Evolutionary conservation across 2,113 vertebrate species (phyloP).

Genomic region (Otolemur garnettii): DNA sequence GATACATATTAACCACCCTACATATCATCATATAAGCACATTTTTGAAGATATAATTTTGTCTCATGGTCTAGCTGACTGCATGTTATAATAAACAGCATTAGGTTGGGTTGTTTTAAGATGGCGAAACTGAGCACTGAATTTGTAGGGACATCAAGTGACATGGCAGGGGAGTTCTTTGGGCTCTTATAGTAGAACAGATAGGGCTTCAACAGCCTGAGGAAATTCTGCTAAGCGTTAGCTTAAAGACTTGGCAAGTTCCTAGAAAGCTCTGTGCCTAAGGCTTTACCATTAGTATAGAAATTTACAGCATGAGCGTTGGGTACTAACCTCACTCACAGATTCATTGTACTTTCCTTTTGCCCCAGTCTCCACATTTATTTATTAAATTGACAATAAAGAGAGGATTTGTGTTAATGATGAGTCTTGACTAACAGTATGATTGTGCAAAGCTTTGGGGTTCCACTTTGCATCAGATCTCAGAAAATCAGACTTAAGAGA

Average conservation of each 20-base stretch:
- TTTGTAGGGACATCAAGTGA: not conserved
- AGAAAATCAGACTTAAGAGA: constrained; percentile 37
- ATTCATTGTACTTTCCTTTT: constrained; percentile 5
- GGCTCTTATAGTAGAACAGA: not conserved
- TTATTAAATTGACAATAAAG: not conserved
- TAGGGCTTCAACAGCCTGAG: not conserved
- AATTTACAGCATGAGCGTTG: not conserved
- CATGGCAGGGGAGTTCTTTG: not conserved
- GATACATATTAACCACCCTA: not conserved
- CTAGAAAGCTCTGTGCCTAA: not conserved
- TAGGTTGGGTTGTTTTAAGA: not conserved
- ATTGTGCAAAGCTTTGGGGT: not conserved
- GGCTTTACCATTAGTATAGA: not conserved
- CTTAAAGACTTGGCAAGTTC: not conserved
- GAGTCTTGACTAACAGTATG: not conserved
- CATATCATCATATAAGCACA: not conserved
- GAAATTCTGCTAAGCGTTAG: not conserved
- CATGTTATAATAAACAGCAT: not conserved
- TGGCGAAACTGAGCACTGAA: not conserved
- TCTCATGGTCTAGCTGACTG: not conserved
- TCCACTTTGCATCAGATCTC: not conserved
- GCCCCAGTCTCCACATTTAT: not conserved
- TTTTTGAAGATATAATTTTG: constrained; percentile 24
- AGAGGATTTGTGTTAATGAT: not conserved
- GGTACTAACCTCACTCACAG: not conserved